A percentile compares a stretch with the other conserved stretches of the same genome.
Evolutionary conservation across 1,140 invertebrate genomes (phyloP).

Genomic region (Cherax destructor): DNA sequence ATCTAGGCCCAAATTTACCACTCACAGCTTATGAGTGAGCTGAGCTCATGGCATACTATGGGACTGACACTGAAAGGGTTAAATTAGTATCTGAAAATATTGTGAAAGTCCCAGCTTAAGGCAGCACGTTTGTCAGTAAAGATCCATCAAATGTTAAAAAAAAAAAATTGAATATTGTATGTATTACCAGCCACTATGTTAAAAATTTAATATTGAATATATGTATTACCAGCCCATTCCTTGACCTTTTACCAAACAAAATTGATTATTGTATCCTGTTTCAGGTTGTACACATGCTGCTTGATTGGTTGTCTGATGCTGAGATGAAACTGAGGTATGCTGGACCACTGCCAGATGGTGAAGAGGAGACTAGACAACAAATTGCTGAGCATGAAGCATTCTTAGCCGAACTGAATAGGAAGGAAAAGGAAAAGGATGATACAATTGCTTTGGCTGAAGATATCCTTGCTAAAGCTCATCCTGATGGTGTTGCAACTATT

Average conservation of each 20-base stretch:
- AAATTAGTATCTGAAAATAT: too few relatives aligned
- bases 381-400: conserved; percentile 92
- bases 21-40: too few relatives aligned
- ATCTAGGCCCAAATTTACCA: too few relatives aligned
- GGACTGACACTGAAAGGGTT: too few relatives aligned
- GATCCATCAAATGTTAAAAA: too few relatives aligned
- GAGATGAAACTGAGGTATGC: conserved; percentile 94
- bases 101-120: too few relatives aligned
- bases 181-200: too few relatives aligned
- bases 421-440: conserved; percentile 90
- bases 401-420: conserved; percentile 87
- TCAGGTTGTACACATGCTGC: conserved; percentile 88
- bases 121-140: too few relatives aligned
- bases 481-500: conserved; percentile 94
- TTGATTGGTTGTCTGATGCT: conserved; percentile 97
- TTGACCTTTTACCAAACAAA: not conserved
- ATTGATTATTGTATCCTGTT: not conserved
- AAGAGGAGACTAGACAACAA: conserved; percentile 89
- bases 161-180: too few relatives aligned
- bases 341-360: conserved; percentile 91
- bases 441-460: conserved; percentile 91
- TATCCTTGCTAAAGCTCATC: conserved; percentile 93
- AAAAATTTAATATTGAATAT: too few relatives aligned
- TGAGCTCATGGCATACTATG: too few relatives aligned
- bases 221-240: too few relatives aligned